phyloP scores from a whole-genome alignment of 1,140 invertebrate genomes.

The Pantala flavescens region DNA sequence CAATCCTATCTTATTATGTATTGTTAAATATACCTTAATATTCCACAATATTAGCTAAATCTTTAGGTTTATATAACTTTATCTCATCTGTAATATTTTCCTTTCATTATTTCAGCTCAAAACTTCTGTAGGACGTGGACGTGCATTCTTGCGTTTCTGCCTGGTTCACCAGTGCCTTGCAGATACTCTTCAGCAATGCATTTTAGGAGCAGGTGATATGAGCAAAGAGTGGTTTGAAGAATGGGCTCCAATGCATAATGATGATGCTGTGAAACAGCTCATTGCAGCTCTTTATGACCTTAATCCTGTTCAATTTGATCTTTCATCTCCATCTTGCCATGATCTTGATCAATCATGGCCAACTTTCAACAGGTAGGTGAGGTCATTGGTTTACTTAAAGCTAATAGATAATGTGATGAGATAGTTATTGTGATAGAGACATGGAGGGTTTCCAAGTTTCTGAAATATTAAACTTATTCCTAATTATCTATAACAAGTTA shows the following conservation, averaged over 20 bases:
- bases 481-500: too few relatives aligned
- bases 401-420: too few relatives aligned
- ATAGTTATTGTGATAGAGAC: too few relatives aligned
- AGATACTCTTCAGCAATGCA: constrained; percentile 36
- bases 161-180: constrained; percentile 37
- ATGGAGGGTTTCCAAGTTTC: too few relatives aligned
- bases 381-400: neutral
- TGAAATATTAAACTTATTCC: too few relatives aligned
- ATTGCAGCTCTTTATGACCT: constrained; percentile 34
- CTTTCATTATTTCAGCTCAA: constrained; percentile 29
- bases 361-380: constrained; percentile 35
- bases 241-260: constrained; percentile 11
- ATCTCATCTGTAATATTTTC: too few relatives aligned
- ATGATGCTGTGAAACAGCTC: constrained; percentile 9
- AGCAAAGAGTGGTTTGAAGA: constrained; percentile 23
- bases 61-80: too few relatives aligned
- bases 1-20: too few relatives aligned
- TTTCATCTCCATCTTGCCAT: constrained; percentile 32
- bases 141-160: constrained; percentile 37
- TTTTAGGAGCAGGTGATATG: constrained; percentile 28
- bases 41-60: too few relatives aligned
- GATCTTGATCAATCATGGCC: constrained; percentile 40
- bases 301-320: constrained; percentile 39
- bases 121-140: constrained; percentile 34
- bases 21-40: too few relatives aligned